These are phyloP conservation scores for Cantharis rufa DNA, from an alignment of 2,888 invertebrate genomes.

Conservation along the genomic window DNA sequence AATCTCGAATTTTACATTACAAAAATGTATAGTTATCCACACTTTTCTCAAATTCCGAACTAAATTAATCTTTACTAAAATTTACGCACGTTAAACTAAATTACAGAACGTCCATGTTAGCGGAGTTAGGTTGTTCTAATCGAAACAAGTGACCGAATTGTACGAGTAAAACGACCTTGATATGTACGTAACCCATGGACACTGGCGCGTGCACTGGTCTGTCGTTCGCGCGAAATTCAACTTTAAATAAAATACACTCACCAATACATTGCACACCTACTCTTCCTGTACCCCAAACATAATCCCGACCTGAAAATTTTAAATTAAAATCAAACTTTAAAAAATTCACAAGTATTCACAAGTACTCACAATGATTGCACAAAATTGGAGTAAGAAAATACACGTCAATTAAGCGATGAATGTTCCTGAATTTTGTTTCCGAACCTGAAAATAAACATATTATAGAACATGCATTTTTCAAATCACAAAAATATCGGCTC, in stretches of 20 bases:
- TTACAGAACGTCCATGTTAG: background rate
- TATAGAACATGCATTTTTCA: background rate
- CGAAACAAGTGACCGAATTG: slow-evolving; percentile 27
- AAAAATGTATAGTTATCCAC: background rate
- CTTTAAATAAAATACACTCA: slow-evolving; percentile 47
- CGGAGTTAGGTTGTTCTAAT: background rate
- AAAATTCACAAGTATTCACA: background rate
- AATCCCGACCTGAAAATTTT: slow-evolving; percentile 61
- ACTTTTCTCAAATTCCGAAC: background rate
- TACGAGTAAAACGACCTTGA: slow-evolving; percentile 41
- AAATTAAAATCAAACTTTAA: background rate
- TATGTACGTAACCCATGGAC: slow-evolving; percentile 35
- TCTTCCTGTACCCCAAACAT: slow-evolving; percentile 65
- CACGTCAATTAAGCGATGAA: slow-evolving; percentile 57
- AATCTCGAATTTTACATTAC: background rate
- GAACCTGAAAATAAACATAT: slow-evolving; percentile 10
- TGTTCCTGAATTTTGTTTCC: slow-evolving; percentile 26
- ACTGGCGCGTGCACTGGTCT: slow-evolving; percentile 22
- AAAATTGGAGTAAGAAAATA: slow-evolving; percentile 61
- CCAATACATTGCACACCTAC: slow-evolving; percentile 66
- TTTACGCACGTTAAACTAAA: background rate
- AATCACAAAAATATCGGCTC: background rate
- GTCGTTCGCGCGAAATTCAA: slow-evolving; percentile 33
- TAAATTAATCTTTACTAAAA: background rate
- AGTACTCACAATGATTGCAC: slow-evolving; percentile 62